Evolutionary conservation across 2,797 vertebrate genomes (phyloP).

Genomic region (Pseudopleuronectes americanus): DNA sequence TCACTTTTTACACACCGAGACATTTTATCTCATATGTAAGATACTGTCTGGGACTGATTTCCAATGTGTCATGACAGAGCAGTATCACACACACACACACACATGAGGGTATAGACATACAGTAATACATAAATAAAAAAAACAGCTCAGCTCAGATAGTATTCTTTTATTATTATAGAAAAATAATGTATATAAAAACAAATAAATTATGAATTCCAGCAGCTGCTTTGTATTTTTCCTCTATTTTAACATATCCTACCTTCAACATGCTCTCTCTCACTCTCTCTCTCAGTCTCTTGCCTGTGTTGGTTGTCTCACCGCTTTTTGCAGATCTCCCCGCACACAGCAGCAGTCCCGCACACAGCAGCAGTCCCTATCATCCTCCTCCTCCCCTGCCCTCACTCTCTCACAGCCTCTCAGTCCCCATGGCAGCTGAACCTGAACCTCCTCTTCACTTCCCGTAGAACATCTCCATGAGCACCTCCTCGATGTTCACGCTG

Average conservation of each 20-base stretch:
- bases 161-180: constrained; percentile 86
- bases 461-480: constrained; percentile 98
- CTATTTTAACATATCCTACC: constrained; percentile 35
- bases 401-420: constrained; percentile 11
- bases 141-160: constrained; percentile 32
- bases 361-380: constrained; percentile 28
- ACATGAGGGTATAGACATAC: constrained; percentile 1
- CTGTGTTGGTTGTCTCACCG: constrained; percentile 39
- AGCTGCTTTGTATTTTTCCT: constrained; percentile 70
- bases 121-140: constrained; percentile 14
- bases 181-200: constrained; percentile 96
- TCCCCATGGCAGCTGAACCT: constrained; percentile 26
- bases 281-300: background rate
- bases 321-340: constrained; percentile 40
- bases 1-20: constrained; percentile 9
- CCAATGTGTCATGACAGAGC: constrained; percentile 15
- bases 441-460: constrained; percentile 81
- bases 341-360: constrained; percentile 31
- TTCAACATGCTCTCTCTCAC: constrained; percentile 5
- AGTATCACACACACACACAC: constrained; percentile 13
- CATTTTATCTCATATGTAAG: constrained; percentile 36
- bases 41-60: too few relatives aligned
- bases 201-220: constrained; percentile 85
- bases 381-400: constrained; percentile 19
- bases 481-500: constrained; percentile 94